Conservation (phyloP, 2,888 invertebrate species). For the Bhutanitis thaidina region DNA sequence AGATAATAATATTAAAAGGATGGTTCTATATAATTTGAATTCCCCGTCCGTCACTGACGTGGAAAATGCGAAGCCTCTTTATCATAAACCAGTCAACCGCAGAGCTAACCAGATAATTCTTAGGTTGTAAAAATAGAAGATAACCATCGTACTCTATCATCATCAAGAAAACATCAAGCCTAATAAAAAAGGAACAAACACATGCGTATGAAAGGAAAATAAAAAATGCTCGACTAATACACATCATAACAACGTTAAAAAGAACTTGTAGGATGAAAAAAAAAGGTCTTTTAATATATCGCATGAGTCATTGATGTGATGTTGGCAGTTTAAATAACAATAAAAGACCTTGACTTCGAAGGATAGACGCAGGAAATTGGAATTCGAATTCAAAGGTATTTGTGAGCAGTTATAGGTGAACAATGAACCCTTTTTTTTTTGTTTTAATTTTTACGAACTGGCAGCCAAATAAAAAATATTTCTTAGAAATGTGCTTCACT, state of each 20-base stretch:
- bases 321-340: constrained; percentile 5
- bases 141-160: constrained; percentile 28
- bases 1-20: too few relatives aligned
- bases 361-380: constrained; percentile 7
- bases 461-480: background rate
- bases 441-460: background rate
- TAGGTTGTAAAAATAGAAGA: constrained; percentile 15
- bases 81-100: constrained; percentile 9
- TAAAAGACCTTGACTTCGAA: background rate
- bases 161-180: constrained; percentile 31
- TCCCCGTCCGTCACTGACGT: constrained; percentile 4
- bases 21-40: constrained; percentile 1
- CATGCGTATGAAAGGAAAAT: constrained; percentile 22
- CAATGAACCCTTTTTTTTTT: background rate
- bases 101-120: constrained; percentile 18
- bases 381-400: constrained; percentile 7
- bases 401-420: background rate
- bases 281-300: constrained; percentile 1
- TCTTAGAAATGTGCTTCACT: too few relatives aligned
- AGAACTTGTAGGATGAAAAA: constrained; percentile 23
- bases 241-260: constrained; percentile 30
- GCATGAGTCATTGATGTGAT: constrained; percentile 6
- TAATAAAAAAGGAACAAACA: constrained; percentile 12
- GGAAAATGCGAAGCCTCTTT: constrained; percentile 7
- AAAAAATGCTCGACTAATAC: constrained; percentile 36